Evolutionary conservation across 2,888 invertebrate species (phyloP), one percentile per base, ranked within the genome.

Genomic region (Halictus quadricinctus): DNA sequence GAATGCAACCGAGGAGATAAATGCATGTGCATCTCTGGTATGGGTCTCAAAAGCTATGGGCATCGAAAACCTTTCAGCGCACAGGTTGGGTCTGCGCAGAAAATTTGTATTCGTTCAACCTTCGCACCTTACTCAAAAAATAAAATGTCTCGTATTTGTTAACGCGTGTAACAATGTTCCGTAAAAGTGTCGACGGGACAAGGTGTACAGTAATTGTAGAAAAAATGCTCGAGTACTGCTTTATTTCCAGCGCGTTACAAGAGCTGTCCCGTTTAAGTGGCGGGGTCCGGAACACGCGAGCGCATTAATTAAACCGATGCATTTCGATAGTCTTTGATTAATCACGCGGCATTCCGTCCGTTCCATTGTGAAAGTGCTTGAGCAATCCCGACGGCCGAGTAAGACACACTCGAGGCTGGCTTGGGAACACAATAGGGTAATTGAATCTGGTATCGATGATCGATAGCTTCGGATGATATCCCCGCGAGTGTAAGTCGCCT

Each of bases 391-490:
- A 41, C 58, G 54, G 74, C 46, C 60, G 74, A 80, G 84, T 85
- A 88, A 89, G 88, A 88, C 85, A 87, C 87, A 85, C 73, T 84
- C 41, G 83, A 66, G 84, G 79, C 79, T 66, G 84, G 83, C 66
- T 58, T 58, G 69, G 79, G 73, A 86, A 85, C 81, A 90, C 90
- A 90, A 90, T 90, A 85, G 89, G 88, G 86, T 90, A 90, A 90
- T 88, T 89, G 90, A 90, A 89, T 90, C 85, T 79, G 82, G 83
- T 88, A 86, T 88, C 83, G 90, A 84, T 89, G 89, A 90, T 89
- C 90, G 88, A 88, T 90, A 81, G 88, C 87, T 81, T 81, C 86
- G n/a, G 86, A 87, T 86, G 84, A 87, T 85, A 85, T 80, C 83
- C 81, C 75, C 81, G 66, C 73, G 78, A 69, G 60, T 25, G 36